These are phyloP conservation scores for Perizoma flavofasciatum DNA, from an alignment of 2,888 invertebrate species.

Conservation along the genomic window DNA sequence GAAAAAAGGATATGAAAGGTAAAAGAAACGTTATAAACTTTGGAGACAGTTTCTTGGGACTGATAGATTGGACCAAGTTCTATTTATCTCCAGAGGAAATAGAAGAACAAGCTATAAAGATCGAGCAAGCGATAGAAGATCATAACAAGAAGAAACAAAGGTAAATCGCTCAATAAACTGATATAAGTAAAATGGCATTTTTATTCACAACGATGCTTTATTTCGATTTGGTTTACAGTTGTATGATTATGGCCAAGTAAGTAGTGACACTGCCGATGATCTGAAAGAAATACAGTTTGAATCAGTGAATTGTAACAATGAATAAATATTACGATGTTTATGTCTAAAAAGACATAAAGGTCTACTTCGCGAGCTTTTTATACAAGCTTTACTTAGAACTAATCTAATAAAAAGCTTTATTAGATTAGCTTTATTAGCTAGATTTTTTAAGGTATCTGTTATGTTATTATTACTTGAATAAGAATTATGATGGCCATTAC, in stretches of 20 bases:
- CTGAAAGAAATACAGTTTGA: constrained; percentile 37
- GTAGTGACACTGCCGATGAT: constrained; percentile 50
- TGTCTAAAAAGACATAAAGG: too few relatives aligned
- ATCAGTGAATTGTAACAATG: too few relatives aligned
- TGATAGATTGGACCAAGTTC: constrained; percentile 34
- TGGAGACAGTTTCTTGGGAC: constrained; percentile 29
- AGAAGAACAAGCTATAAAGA: constrained; percentile 45
- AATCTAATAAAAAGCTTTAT: too few relatives aligned
- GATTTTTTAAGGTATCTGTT: too few relatives aligned
- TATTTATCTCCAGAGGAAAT: constrained; percentile 51
- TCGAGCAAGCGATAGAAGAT: constrained; percentile 54
- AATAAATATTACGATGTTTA: too few relatives aligned
- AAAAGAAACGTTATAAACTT: constrained; percentile 10
- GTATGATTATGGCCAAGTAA: constrained; percentile 49
- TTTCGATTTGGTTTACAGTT: constrained; percentile 32
- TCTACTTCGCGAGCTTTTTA: constrained; percentile 2
- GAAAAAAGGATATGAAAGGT: background rate
- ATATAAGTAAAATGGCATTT: background rate
- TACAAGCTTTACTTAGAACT: too few relatives aligned
- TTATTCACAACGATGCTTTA: constrained; percentile 6
- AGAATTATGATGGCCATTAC: background rate
- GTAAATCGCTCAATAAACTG: constrained; percentile 13
- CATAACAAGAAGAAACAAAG: constrained; percentile 44
- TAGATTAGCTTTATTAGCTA: too few relatives aligned
- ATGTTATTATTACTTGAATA: background rate